Conservation (phyloP, 1,140 invertebrate genomes). For the Zelostemma sp. region DNA sequence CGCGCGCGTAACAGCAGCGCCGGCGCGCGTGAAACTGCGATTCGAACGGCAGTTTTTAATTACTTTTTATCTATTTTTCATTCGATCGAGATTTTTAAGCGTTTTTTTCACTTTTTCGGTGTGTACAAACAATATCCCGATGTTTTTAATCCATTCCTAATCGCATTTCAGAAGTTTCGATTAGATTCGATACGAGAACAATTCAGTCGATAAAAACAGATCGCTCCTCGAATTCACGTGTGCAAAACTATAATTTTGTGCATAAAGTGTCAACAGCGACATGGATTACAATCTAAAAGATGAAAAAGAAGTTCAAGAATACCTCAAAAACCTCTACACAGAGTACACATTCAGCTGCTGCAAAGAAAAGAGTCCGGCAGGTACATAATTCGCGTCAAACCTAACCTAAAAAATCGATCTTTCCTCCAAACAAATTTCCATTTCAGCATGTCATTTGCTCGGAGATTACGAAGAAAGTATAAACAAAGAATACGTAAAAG, state of each 20-base stretch:
- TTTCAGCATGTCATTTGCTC: conserved; percentile 90
- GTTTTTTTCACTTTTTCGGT: not conserved
- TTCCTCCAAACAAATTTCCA: conserved; percentile 16
- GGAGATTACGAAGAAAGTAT: conserved; percentile 90
- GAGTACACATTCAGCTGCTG: conserved; percentile 94
- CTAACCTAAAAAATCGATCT: conserved; percentile 1
- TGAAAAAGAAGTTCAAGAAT: conserved; percentile 88
- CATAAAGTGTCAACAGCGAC: too few relatives aligned
- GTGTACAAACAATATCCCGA: too few relatives aligned
- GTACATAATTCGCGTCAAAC: conserved; percentile 63
- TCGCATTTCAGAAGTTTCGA: too few relatives aligned
- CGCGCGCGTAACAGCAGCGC: conserved; percentile 23
- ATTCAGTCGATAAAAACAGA: too few relatives aligned
- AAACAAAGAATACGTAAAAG: conserved; percentile 83
- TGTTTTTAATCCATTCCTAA: too few relatives aligned
- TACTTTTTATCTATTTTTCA: not conserved
- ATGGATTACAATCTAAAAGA: conserved; percentile 80
- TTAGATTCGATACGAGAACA: too few relatives aligned
- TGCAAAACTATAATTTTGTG: too few relatives aligned
- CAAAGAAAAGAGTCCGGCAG: conserved; percentile 84
- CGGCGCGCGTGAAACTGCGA: not conserved
- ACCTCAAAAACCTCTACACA: conserved; percentile 88
- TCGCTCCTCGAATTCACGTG: too few relatives aligned
- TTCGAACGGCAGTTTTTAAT: too few relatives aligned
- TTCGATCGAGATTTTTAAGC: not conserved